Base-by-base conservation (phyloP, 1,140 invertebrate genomes). In the Mya arenaria region DNA sequence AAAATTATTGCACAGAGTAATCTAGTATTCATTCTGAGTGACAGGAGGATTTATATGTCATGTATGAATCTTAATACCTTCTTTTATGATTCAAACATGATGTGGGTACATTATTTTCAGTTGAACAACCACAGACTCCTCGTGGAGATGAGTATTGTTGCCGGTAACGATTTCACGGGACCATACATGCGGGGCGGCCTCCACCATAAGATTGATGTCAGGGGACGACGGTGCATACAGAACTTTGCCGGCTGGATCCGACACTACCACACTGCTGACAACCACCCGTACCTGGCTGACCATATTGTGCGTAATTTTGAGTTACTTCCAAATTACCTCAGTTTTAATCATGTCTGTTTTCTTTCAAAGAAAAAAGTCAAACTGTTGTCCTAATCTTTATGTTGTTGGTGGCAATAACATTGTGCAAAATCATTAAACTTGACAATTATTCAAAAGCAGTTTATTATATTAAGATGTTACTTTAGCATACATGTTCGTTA, bases 161-260 rank as follows among this genome's bases (percentile, higher is more conserved):
- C 82, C 55, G 91, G 91, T 4, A 92, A 92, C 84, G 91, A 92
- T 60, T 92, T 89, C 74, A 92, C 91, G 4, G 69, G 66, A 32
- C 86, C 77, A 0, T 85, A 81, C 77, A 85, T 91, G 84, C 17
- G 17, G 1, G 72, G 48, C 48, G 71, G 75, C 4, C 81, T 87
- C 0, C 37, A 77, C 10, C n/a, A 23, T 15, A 75, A 83, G 41
- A 71, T 90, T 8, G 88, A 87, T 73, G 82, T 89, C 4, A 34
- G 81, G 30, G 87, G 87, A 17, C 25, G 79, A 1, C 66, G 65
- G 30, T 80, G 71, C 65, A 56, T 90, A n/a, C 66, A 85, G 30
- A 87, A 86, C 65, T 75, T 88, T 41, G 89, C 90, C n/a, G 83
- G 73, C 0, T 89, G 89, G 89, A 78, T 91, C 6, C 68, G 55